Evolutionary conservation across 2,888 invertebrate genomes (phyloP).

Genomic region (Lapara coniferarum): DNA sequence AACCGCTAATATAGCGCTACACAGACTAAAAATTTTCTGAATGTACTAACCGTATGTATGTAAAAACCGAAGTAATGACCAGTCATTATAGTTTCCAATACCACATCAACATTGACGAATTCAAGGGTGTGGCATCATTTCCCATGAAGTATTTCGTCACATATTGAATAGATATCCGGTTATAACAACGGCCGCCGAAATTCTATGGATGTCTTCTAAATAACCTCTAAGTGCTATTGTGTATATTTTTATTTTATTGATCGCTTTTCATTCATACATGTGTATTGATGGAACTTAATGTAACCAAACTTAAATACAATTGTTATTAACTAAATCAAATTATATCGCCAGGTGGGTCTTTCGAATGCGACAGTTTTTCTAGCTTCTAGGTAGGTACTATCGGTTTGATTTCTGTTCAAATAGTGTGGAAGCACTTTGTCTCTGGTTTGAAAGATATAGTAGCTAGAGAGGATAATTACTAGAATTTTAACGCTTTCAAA

Average conservation of each 20-base stretch:
- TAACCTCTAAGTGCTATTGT: constrained; percentile 8
- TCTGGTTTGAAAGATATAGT: no score
- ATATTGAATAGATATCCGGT: constrained; percentile 41
- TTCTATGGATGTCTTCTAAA: background rate
- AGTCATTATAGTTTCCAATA: constrained; percentile 5
- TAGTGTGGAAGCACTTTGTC: no score
- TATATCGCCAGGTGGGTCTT: no score
- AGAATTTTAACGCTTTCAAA: no score
- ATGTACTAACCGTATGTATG: no score
- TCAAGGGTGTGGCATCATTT: constrained; percentile 51
- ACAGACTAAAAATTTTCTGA: no score
- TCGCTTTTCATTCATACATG: background rate
- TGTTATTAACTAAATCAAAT: no score
- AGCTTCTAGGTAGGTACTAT: no score
- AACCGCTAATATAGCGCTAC: no score
- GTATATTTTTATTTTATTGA: background rate
- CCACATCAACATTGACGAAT: constrained; percentile 27
- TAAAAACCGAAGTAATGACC: background rate
- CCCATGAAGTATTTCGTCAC: constrained; percentile 47
- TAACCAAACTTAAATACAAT: background rate
- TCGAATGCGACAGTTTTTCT: no score
- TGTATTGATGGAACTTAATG: background rate
- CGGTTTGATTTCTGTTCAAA: no score
- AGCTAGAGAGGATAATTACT: no score
- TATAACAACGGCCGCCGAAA: constrained; percentile 1